Evolutionary conservation across 2,113 vertebrate species (phyloP).

Genomic region (Trochalopteron elliotii): DNA sequence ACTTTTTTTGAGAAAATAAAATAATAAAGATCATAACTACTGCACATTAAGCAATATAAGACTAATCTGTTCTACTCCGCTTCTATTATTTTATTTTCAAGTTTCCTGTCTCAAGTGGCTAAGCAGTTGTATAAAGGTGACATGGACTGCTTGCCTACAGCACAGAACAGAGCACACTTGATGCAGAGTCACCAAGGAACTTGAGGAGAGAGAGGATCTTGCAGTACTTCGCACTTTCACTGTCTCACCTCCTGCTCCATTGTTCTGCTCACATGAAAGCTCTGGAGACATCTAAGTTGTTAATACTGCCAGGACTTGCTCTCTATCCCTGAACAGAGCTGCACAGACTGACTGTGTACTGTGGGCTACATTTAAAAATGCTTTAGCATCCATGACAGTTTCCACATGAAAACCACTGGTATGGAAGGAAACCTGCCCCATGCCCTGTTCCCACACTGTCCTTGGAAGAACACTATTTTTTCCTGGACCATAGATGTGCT

Average conservation of each 20-base stretch:
- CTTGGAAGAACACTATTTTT: neutral
- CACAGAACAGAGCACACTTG: neutral
- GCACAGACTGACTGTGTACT: neutral
- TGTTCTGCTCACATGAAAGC: neutral
- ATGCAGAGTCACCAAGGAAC: neutral
- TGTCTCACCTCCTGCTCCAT: neutral
- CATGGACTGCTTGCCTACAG: neutral
- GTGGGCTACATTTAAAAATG: neutral
- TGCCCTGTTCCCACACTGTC: neutral
- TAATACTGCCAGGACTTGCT: neutral
- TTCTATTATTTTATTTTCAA: neutral
- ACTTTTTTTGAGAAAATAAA: neutral
- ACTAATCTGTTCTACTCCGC: neutral
- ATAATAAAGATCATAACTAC: neutral
- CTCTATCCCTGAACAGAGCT: neutral
- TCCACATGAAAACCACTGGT: neutral
- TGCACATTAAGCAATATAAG: neutral
- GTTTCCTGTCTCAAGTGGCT: neutral
- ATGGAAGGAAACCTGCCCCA: neutral
- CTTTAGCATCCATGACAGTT: neutral
- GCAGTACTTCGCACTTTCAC: neutral
- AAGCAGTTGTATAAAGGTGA: neutral
- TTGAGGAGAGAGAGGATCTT: neutral
- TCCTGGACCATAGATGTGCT: neutral
- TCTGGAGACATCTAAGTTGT: neutral